Conservation (phyloP, 2,113 vertebrate species). For the Dicerorhinus sumatrensis region DNA sequence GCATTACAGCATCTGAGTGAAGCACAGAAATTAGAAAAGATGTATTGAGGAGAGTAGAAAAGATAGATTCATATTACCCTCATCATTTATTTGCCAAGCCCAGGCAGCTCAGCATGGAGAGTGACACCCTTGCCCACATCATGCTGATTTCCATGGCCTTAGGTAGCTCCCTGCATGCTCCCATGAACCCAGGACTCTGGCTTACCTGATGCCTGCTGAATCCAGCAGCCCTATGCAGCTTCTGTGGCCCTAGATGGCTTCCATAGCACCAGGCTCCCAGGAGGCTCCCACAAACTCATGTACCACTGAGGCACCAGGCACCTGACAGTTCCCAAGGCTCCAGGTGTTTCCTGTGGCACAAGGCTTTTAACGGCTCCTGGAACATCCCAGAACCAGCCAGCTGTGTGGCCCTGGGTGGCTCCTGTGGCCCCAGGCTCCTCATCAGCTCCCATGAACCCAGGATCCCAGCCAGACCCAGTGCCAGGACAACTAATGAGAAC, state of each 20-base stretch:
- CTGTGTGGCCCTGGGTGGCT: not conserved
- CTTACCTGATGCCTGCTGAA: not conserved
- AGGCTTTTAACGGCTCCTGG: not conserved
- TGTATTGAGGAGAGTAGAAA: not conserved
- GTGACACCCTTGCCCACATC: too few species aligned
- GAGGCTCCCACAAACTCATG: not conserved
- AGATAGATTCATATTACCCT: not conserved
- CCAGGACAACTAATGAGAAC: not conserved
- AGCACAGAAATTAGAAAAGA: not conserved
- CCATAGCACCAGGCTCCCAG: not conserved
- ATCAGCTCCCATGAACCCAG: not conserved
- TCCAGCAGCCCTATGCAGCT: not conserved
- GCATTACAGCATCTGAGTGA: not conserved
- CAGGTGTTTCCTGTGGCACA: too few species aligned
- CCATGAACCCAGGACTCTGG: not conserved
- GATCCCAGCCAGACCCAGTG: not conserved
- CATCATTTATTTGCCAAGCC: not conserved
- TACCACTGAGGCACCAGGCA: too few species aligned
- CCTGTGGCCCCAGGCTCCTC: not conserved
- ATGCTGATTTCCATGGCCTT: too few species aligned
- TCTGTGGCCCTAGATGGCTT: not conserved
- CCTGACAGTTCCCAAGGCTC: too few species aligned
- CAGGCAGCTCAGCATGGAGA: not conserved
- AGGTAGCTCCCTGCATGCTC: not conserved
- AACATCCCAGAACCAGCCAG: not conserved